A percentile compares a stretch with the other conserved stretches of the same genome.
Conservation (phyloP, 2,888 invertebrate species). For the Sesia apiformis region DNA sequence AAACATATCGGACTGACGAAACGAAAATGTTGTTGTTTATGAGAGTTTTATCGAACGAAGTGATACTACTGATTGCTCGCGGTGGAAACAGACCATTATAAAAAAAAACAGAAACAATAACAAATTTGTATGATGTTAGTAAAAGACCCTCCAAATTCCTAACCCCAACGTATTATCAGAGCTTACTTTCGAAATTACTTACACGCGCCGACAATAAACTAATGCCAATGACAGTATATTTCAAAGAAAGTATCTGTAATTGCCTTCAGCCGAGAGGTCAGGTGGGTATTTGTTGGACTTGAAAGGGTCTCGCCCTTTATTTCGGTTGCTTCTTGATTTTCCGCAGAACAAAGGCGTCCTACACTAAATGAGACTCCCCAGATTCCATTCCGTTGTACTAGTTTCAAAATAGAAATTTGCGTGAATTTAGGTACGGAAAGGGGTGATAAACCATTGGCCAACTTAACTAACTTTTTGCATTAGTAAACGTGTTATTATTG, state of each 20-base stretch:
- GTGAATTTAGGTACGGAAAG: background rate
- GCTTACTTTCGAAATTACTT: background rate
- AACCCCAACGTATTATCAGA: no score
- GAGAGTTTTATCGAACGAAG: no score
- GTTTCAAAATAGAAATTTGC: background rate
- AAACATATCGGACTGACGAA: no score
- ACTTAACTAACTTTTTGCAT: no score
- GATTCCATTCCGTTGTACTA: conserved; percentile 30
- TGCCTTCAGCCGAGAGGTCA: conserved; percentile 36
- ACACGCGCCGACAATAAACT: background rate
- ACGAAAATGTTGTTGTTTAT: no score
- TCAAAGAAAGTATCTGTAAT: conserved; percentile 48
- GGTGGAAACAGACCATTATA: no score
- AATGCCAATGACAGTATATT: conserved; percentile 31
- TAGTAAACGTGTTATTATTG: no score
- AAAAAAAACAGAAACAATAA: no score
- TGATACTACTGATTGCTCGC: no score
- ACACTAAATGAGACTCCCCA: conserved; percentile 33
- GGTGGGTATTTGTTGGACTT: conserved; percentile 39
- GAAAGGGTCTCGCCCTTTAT: conserved; percentile 41
- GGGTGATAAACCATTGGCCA: no score
- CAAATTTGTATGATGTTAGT: no score
- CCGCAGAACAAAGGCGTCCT: conserved; percentile 42
- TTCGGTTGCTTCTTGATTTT: conserved; percentile 39
- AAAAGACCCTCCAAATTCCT: background rate